These are phyloP conservation scores for Lepidurus arcticus DNA, from an alignment of 1,140 invertebrate species.

Conservation along the genomic window DNA sequence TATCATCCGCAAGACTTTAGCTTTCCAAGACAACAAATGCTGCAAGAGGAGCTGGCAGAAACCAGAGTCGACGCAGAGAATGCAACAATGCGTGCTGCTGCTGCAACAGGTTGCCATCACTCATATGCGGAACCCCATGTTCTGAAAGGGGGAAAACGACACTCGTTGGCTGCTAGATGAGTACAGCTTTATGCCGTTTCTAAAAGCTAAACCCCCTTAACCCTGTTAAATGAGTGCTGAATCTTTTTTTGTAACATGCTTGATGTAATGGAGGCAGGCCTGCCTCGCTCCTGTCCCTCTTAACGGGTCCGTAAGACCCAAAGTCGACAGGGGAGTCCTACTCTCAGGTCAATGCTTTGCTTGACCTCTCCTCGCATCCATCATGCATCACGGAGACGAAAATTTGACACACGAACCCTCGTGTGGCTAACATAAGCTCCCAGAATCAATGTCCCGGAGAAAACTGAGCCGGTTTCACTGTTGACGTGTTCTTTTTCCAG, in stretches of 20 bases:
- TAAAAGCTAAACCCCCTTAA: background rate
- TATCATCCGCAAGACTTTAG: background rate
- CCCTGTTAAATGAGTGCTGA: background rate
- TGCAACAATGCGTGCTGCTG: constrained; percentile 17
- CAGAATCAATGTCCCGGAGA: constrained; percentile 12
- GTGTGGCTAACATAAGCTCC: background rate
- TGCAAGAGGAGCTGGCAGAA: background rate
- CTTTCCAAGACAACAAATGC: constrained; percentile 3
- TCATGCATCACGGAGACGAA: constrained; percentile 8
- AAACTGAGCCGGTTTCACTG: background rate
- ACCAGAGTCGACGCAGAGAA: background rate
- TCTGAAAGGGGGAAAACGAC: background rate
- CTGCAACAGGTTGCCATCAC: constrained; percentile 17
- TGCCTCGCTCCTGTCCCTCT: background rate
- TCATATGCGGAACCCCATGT: background rate
- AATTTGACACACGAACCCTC: constrained; percentile 15
- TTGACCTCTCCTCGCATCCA: constrained; percentile 11
- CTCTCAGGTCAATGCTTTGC: background rate
- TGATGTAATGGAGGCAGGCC: constrained; percentile 4
- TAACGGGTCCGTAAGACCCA: background rate
- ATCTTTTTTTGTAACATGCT: background rate
- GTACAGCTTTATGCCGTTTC: background rate
- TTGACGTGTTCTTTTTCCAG: constrained; percentile 4
- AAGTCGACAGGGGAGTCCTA: constrained; percentile 4
- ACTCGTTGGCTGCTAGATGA: background rate